Base-by-base conservation (phyloP, 1,140 invertebrate genomes). In the Drosophila bipectinata region DNA sequence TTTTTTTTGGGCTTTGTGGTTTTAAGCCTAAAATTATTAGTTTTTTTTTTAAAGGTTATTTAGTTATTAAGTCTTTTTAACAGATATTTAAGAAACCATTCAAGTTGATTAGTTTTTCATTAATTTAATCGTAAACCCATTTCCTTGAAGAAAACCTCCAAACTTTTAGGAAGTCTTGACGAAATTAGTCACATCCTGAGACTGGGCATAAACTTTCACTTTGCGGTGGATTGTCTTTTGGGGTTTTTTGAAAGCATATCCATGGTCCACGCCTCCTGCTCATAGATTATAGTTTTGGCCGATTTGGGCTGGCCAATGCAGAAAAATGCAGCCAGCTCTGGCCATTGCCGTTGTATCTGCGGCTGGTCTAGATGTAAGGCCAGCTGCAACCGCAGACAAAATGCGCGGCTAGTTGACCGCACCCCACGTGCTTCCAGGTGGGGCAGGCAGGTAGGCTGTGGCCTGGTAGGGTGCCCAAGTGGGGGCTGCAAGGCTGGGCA, bases 381-480 rank as follows among this genome's bases (percentile, higher is more conserved):
- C 61, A 67, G 72, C 63, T 74, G 61, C 67, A 72, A 57, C 79
- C 76, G 64, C 76, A 68, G 76, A 79, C 66, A 60, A 67, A 68
- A 59, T 63, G 73, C 61, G 55, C 51, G 55, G 71, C 61, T 56
- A 58, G 72, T 44, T 63, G 62, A 87, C 82, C 83, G 83, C 83
- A 88, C 83, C 83, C 83, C 83, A 87, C 79, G 83, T 87, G 83
- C 76, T 76, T 71, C 56, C 68, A 72, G 68, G 68, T 55, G 34
- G 21, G 7, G n/a, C 5, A 28, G 7, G n/a, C 5, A 28, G 4
- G 34, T 14, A 10, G 32, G 60, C 18, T 18, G 18, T 18, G 18
- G 18, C 18, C 18, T 18, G 4, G 34, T 14, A 10, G 32, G 60
- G 34, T 14, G 32, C 32, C 8, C 32, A 8, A 10, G 21, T 26